phyloP scores from a whole-genome alignment of 53 echinoderm and acorn worm species.

The Hippasteria phrygiana region DNA sequence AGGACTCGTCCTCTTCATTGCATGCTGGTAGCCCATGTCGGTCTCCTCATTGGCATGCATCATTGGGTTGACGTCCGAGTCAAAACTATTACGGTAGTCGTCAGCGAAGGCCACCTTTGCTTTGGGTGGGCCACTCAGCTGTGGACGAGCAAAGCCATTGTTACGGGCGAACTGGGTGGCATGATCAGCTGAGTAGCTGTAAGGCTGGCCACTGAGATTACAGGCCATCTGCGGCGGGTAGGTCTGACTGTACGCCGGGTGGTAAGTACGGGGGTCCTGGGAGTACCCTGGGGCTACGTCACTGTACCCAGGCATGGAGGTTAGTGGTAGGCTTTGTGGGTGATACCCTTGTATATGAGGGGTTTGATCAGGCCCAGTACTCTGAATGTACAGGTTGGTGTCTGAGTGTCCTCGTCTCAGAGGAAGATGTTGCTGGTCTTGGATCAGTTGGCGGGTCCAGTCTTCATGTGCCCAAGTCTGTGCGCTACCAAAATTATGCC shows the following conservation, averaged over 20 bases:
- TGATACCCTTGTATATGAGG: constrained; percentile 44
- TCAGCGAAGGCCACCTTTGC: constrained; percentile 45
- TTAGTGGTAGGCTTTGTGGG: neutral
- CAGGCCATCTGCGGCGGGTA: constrained; percentile 40
- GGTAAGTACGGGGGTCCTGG: constrained; percentile 1
- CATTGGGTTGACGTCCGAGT: constrained; percentile 48
- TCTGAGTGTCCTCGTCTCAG: constrained; percentile 85
- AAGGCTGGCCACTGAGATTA: constrained; percentile 63
- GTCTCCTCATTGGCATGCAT: constrained; percentile 59
- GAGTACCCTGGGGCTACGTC: constrained; percentile 39
- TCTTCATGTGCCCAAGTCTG: constrained; percentile 69
- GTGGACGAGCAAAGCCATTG: constrained; percentile 59
- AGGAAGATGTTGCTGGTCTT: constrained; percentile 72
- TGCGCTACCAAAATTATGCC: constrained; percentile 53
- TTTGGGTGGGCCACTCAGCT: constrained; percentile 44
- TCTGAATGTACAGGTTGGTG: constrained; percentile 72
- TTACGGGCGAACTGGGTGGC: constrained; percentile 85
- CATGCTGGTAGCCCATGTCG: constrained; percentile 65
- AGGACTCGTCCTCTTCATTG: constrained; percentile 71
- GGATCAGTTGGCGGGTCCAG: constrained; percentile 78
- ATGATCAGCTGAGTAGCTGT: constrained; percentile 93
- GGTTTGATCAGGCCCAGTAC: neutral
- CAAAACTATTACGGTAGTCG: constrained; percentile 55
- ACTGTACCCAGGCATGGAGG: neutral
- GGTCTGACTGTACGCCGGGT: constrained; percentile 35